Percentiles rank a stretch among this genome's conserved stretches.
phyloP scores from a whole-genome alignment of 2,113 vertebrate species.

The Coturnix japonica region DNA sequence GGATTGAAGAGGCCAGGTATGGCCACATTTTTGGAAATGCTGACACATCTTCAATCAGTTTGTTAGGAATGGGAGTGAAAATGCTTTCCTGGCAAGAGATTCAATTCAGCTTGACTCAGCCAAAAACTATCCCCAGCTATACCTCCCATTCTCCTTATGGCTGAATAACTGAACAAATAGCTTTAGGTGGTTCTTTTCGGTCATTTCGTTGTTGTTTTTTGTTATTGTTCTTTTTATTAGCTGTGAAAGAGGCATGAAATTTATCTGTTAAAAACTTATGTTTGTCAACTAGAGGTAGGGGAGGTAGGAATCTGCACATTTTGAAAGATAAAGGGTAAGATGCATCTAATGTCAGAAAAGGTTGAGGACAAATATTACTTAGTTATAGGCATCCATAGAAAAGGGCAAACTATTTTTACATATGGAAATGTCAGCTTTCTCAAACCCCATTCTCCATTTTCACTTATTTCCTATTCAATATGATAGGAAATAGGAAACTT shows the following conservation, averaged over 20 bases:
- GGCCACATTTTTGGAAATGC: background rate
- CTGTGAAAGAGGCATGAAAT: background rate
- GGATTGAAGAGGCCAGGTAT: no score
- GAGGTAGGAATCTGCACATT: background rate
- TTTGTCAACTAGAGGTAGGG: background rate
- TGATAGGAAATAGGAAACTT: rapidly evolving
- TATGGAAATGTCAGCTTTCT: background rate
- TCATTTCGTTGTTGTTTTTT: background rate
- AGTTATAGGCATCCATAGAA: background rate
- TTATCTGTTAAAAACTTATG: background rate
- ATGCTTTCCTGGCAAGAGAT: background rate
- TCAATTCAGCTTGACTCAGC: background rate
- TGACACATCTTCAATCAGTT: background rate
- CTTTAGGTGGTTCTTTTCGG: background rate
- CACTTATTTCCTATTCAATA: background rate
- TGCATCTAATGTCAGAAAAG: background rate
- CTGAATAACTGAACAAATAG: background rate
- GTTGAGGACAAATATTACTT: background rate
- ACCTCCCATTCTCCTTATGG: rapidly evolving
- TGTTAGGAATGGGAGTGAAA: background rate
- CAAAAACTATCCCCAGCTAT: background rate
- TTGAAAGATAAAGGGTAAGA: background rate
- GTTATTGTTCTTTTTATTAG: background rate
- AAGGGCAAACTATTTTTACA: background rate
- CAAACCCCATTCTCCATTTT: background rate